Evolutionary conservation across 2,797 vertebrate species (phyloP).

Genomic region (Phoxinus dragarum): DNA sequence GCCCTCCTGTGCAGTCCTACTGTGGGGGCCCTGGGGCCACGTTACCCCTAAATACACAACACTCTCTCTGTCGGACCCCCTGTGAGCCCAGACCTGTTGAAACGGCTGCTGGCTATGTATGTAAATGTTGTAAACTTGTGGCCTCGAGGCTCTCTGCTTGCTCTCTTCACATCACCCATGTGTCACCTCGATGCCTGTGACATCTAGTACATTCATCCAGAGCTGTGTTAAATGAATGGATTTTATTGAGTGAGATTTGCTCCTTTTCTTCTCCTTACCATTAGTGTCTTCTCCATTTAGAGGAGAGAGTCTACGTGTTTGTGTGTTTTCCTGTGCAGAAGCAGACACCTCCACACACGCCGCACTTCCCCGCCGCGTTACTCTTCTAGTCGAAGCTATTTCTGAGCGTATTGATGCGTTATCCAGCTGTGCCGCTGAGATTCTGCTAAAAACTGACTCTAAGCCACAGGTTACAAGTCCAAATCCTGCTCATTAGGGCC

Average conservation of each 20-base stretch:
- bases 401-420: constrained; percentile 80
- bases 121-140: constrained; percentile 62
- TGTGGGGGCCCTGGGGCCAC: constrained; percentile 68
- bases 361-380: constrained; percentile 69
- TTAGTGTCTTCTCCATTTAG: constrained; percentile 48
- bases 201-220: constrained; percentile 41
- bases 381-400: constrained; percentile 79
- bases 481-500: constrained; percentile 79
- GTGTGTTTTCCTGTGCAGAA: constrained; percentile 48
- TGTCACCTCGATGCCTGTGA: constrained; percentile 53
- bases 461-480: constrained; percentile 77
- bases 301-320: constrained; percentile 14
- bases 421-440: constrained; percentile 72
- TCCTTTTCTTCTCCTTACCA: constrained; percentile 54
- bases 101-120: constrained; percentile 70
- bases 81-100: constrained; percentile 58
- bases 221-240: constrained; percentile 35
- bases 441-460: constrained; percentile 75
- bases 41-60: constrained; percentile 59
- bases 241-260: constrained; percentile 46
- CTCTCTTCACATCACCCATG: constrained; percentile 67
- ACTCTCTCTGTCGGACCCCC: constrained; percentile 59
- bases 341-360: constrained; percentile 67
- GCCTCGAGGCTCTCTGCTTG: constrained; percentile 67
- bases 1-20: constrained; percentile 57